Base-by-base conservation (phyloP, 2,797 vertebrate genomes). In the Chloroceryle amazona region DNA sequence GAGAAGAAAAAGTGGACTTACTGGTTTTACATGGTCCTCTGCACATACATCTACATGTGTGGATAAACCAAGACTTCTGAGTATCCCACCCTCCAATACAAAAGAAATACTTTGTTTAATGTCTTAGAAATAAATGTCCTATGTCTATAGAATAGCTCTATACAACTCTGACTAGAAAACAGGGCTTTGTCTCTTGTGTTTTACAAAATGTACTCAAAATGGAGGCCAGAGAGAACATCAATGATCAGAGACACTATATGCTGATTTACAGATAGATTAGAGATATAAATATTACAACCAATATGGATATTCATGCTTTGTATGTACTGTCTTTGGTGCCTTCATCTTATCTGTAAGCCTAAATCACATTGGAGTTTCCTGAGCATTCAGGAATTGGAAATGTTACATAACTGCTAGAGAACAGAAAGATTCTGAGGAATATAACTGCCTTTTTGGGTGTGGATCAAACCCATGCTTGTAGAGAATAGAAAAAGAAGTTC, bases 261-360 rank as follows among this genome's bases (percentile, higher is more conserved):
- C 37, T 81, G 68, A 86, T 95, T 73, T 93, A 82, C 29, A 86
- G 92, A 73, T 55, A 84, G 85, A 67, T 92, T 63, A 67, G 23
- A 37, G 28, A 66, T 70, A 81, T 54, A 84, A 79, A 12, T 90
- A 70, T 76, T 82, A 37, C 19, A 92, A 55, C 73, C 60, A 63
- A 35, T 74, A 54, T 66, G 47, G 42, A 49, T 62, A 75, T 81
- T 86, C 80, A 62, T 70, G 39, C 16, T 13, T 25, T 31, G 29
- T 70, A 29, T 76, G 7, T 91, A 54, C 44, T 81, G 47, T 29
- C 55, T 46, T 15, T 91, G 58, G 28, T 66, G 60, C 39, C 49
- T 87, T 83, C 31, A 44, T 85, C 67, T 91, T 66, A 47, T 58
- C 55, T 60, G 12, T 70, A 67, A 91, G 60, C 28, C 51, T 87